Base-by-base conservation (phyloP, 2,888 invertebrate genomes). In the Drosophila trichaetosa region DNA sequence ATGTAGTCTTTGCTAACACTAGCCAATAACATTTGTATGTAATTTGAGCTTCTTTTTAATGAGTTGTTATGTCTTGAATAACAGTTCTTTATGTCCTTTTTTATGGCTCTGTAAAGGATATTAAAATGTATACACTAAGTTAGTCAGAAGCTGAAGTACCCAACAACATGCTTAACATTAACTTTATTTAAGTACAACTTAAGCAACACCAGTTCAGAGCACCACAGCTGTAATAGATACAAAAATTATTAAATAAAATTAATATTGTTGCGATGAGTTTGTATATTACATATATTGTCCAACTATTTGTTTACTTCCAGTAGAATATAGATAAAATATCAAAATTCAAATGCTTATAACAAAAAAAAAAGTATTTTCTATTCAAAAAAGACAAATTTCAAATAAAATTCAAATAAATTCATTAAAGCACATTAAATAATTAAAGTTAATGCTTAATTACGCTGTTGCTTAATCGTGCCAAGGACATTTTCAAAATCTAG, bases 11-110 rank as follows among this genome's bases (percentile, higher is more conserved):
- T 51, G 36, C 29, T 52, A 60, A 59, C 33, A 38, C 58, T 34
- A 46, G 42, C 62, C 60, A 49, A 73, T 78, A 70, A 83, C 66
- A 69, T 70, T 61, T 59, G 67, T 68, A 34, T 38, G 49, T 58
- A 56, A 70, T 83, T 71, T 71, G 64, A 69, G 56, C 51, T 53
- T 65, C 59, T 74, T 69, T 66, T 69, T 81, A 77, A 83, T 80
- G 67, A 61, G 46, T 46, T 60, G 56, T 65, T 69, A 68, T 73
- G 68, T 73, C 68, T 59, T 52, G 72, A 68, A 83, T 77, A 72
- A 71, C 65, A 70, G 60, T 65, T 69, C 61, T 63, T 82, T 38
- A 56, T 24, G 18, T n/a, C 56, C 2, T 21, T 29, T 40, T 29
- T 57, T 34, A 59, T 27, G 3, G 21, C 18, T n/a, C 2, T 59